These are phyloP conservation scores for Pygoscelis adeliae DNA, from an alignment of 2,113 vertebrate genomes.

Conservation along the genomic window DNA sequence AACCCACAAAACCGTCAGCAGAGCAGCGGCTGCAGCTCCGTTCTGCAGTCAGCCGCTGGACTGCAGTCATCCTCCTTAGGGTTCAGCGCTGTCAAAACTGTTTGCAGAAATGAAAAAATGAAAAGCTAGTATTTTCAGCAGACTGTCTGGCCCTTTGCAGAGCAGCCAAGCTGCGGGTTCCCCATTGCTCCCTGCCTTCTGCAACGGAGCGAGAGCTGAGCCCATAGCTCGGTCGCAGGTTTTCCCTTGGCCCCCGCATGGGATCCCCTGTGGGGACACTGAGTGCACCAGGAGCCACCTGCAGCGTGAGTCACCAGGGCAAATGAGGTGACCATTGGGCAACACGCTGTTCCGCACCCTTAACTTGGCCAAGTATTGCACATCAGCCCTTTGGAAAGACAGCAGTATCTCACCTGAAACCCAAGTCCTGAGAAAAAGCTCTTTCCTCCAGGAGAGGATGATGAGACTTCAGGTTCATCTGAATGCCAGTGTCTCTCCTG, in stretches of 20 bases:
- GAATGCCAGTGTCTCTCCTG: rapidly evolving
- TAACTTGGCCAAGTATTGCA: not conserved
- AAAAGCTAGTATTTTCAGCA: not conserved
- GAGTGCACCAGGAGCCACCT: not conserved
- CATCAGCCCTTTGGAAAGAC: not conserved
- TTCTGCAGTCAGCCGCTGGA: not conserved
- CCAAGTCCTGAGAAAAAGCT: not conserved
- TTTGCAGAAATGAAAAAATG: not conserved
- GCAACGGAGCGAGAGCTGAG: rapidly evolving
- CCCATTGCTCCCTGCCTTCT: not conserved
- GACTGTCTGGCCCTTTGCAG: not conserved
- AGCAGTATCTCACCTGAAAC: not conserved
- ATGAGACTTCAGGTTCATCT: not conserved
- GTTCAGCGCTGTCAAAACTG: not conserved
- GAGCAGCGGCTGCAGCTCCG: not conserved
- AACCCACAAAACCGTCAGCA: not conserved
- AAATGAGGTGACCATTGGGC: not conserved
- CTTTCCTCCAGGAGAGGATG: not conserved
- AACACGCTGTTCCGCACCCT: not conserved
- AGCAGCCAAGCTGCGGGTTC: not conserved
- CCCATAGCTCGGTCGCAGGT: rapidly evolving
- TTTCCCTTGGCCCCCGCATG: not conserved
- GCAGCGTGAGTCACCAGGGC: not conserved
- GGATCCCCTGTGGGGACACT: not conserved
- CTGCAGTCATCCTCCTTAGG: not conserved